Evolutionary conservation across 2,888 invertebrate genomes (phyloP).

Genomic region (Xestia sexstrigata): DNA sequence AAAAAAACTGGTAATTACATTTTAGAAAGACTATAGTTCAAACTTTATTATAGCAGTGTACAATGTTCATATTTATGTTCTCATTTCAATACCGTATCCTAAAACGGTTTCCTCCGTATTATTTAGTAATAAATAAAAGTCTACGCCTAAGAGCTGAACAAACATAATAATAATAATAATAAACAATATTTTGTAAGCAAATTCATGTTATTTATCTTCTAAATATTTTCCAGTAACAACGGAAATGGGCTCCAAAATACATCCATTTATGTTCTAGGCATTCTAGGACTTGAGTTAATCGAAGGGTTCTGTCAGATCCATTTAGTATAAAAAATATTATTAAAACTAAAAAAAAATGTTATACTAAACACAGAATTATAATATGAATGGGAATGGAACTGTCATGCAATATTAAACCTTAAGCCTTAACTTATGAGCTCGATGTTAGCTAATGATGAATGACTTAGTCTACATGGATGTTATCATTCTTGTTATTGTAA

Average conservation of each 20-base stretch:
- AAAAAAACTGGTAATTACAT: too few species aligned
- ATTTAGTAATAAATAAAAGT: slow-evolving; percentile 20
- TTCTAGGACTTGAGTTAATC: slow-evolving; percentile 20
- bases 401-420: background rate
- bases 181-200: slow-evolving; percentile 28
- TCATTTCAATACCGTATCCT: background rate
- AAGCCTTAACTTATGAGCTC: slow-evolving; percentile 27
- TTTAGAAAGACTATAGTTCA: background rate
- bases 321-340: background rate
- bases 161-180: too few species aligned
- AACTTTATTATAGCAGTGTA: background rate
- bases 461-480: slow-evolving; percentile 17
- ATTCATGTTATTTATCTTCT: slow-evolving; percentile 40
- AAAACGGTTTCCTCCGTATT: slow-evolving; percentile 1
- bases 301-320: slow-evolving; percentile 13
- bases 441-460: slow-evolving; percentile 16
- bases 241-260: slow-evolving; percentile 42
- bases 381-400: slow-evolving; percentile 14
- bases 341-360: background rate
- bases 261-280: slow-evolving; percentile 36
- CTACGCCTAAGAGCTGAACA: background rate
- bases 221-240: slow-evolving; percentile 16
- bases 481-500: slow-evolving; percentile 21
- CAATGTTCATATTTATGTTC: slow-evolving; percentile 13
- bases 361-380: background rate